Conservation (phyloP, 2,888 invertebrate species). For the Ischnura elegans region DNA sequence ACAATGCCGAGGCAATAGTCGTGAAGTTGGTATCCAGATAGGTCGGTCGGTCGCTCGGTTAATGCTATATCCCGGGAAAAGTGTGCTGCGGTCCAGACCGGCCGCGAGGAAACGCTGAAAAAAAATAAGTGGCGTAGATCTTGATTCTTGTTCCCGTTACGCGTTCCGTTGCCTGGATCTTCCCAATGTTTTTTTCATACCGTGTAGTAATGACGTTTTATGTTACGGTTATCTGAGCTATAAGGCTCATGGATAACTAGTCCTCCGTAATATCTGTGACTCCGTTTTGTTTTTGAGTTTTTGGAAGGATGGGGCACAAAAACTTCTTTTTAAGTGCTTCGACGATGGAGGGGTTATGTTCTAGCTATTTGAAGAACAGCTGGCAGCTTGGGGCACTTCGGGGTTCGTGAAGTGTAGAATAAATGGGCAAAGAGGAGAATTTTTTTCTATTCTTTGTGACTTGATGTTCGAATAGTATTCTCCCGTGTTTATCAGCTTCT, state of each 20-base stretch:
- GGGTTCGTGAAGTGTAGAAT: too few species aligned
- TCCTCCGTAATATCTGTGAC: not conserved
- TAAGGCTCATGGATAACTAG: not conserved
- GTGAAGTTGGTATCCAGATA: constrained; percentile 24
- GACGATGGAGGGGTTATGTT: too few species aligned
- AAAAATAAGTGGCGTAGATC: constrained; percentile 23
- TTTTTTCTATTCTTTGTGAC: too few species aligned
- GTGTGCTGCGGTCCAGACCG: not conserved
- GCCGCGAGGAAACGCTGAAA: constrained; percentile 5
- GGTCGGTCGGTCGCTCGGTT: not conserved
- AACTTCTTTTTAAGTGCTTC: too few species aligned
- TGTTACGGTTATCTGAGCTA: constrained; percentile 8
- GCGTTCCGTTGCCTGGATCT: constrained; percentile 29
- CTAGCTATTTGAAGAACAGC: too few species aligned
- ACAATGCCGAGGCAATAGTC: not conserved
- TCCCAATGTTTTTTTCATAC: not conserved
- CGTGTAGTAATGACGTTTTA: not conserved
- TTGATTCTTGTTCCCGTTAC: constrained; percentile 6
- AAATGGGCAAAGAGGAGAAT: too few species aligned
- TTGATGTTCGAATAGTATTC: too few species aligned
- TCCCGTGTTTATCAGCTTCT: too few species aligned
- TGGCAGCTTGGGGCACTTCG: too few species aligned
- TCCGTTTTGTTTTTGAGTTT: too few species aligned
- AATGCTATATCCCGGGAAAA: not conserved
- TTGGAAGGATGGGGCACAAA: too few species aligned